These are phyloP conservation scores for Drosophila tropicalis DNA, from an alignment of 1,140 invertebrate genomes.

Conservation along the genomic window DNA sequence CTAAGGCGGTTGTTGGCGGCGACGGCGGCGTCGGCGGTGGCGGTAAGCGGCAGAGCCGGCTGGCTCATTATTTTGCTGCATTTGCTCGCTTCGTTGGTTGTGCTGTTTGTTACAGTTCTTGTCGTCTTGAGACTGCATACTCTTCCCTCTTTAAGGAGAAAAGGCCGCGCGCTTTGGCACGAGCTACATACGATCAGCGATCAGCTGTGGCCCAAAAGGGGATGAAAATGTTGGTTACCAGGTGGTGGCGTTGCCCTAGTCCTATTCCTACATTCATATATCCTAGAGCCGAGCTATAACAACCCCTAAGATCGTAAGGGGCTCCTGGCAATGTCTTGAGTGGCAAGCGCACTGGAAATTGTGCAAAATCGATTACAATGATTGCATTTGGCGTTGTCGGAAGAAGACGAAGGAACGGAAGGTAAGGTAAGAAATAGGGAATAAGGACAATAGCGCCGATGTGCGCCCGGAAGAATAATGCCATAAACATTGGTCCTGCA, in stretches of 20 bases:
- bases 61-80: conserved; percentile 76
- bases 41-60: conserved; percentile 60
- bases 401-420: conserved; percentile 50
- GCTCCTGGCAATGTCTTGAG: conserved; percentile 55
- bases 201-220: conserved; percentile 58
- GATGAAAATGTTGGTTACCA: conserved; percentile 49
- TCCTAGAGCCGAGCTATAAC: conserved; percentile 11
- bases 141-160: conserved; percentile 44
- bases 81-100: conserved; percentile 57
- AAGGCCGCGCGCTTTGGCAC: conserved; percentile 79
- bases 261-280: conserved; percentile 2
- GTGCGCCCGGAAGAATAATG: conserved; percentile 79
- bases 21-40: conserved; percentile 27
- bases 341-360: conserved; percentile 69
- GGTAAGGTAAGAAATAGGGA: conserved; percentile 32
- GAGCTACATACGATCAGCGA: conserved; percentile 53
- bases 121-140: conserved; percentile 4
- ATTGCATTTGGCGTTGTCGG: conserved; percentile 79
- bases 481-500: conserved; percentile 67
- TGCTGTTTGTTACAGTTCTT: conserved; percentile 70
- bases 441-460: conserved; percentile 57
- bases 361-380: conserved; percentile 82
- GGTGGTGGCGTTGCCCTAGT: conserved; percentile 54
- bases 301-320: conserved; percentile 54
- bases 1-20: conserved; percentile 16